A percentile compares a stretch with the other conserved stretches of the same genome.
These are phyloP conservation scores for Pachymerium ferrugineum DNA, from an alignment of 2,888 invertebrate genomes.

Conservation along the genomic window DNA sequence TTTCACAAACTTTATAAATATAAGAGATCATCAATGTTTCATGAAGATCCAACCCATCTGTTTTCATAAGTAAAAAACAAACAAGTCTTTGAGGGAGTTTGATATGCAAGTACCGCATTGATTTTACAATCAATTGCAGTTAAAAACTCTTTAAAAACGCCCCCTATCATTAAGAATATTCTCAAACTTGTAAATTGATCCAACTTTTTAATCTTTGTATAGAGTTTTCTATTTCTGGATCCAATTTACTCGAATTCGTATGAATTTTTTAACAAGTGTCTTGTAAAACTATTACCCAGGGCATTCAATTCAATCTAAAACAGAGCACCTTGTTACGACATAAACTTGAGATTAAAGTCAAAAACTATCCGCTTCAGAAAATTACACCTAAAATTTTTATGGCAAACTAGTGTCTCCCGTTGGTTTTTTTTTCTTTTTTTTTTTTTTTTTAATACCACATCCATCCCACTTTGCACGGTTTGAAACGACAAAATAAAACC, in stretches of 20 bases:
- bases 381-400: not conserved
- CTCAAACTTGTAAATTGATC: not conserved
- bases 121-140: no score
- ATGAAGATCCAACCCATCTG: no score
- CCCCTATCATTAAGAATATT: no score
- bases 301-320: conserved; percentile 3
- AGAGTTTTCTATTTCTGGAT: not conserved
- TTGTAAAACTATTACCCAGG: not conserved
- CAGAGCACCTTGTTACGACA: not conserved
- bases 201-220: not conserved
- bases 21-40: not conserved
- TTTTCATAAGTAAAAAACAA: no score
- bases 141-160: no score
- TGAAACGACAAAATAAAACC: conserved; percentile 11
- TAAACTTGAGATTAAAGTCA: conserved; percentile 4
- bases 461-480: conserved; percentile 8
- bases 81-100: no score
- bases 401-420: not conserved
- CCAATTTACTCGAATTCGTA: not conserved
- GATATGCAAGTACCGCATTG: no score
- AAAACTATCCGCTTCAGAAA: conserved; percentile 6
- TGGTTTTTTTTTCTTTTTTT: not conserved
- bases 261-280: conserved; percentile 10
- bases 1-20: not conserved
- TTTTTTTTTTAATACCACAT: conserved; percentile 11